These are phyloP conservation scores for Agrotis ipsilon DNA, from an alignment of 2,888 invertebrate genomes.

Conservation along the genomic window DNA sequence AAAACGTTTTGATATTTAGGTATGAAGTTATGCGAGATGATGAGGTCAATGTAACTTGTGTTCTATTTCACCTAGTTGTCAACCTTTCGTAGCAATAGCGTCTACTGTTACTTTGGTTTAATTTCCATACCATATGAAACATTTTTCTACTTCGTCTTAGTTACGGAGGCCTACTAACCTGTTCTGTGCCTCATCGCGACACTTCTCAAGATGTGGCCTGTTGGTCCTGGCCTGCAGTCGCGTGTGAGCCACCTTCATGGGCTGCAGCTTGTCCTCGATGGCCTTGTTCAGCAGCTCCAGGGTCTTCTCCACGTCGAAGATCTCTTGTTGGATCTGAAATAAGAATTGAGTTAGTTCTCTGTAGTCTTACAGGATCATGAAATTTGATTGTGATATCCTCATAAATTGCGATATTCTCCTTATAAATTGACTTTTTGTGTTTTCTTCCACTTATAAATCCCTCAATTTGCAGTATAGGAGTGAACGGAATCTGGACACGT, in stretches of 20 bases:
- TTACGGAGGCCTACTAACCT: neutral
- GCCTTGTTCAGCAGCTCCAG: conserved; percentile 97
- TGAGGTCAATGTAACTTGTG: too few species aligned
- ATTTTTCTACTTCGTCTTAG: neutral
- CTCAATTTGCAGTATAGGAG: too few species aligned
- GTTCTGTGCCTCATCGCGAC: conserved; percentile 95
- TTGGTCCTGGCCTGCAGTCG: conserved; percentile 97
- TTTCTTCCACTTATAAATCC: neutral
- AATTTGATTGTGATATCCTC: neutral
- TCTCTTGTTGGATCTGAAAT: conserved; percentile 96
- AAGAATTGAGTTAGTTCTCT: neutral
- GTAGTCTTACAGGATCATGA: neutral
- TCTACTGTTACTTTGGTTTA: too few species aligned
- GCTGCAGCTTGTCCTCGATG: conserved; percentile 96
- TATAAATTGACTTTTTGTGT: neutral
- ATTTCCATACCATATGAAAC: neutral
- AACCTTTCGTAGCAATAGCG: too few species aligned
- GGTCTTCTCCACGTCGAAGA: conserved; percentile 98
- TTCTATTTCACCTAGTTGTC: too few species aligned
- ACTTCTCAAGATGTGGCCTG: conserved; percentile 97
- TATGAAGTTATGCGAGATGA: too few species aligned
- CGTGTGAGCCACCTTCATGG: conserved; percentile 96
- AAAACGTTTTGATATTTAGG: too few species aligned
- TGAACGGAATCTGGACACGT: too few species aligned
- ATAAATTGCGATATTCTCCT: neutral